A percentile compares a stretch with the other conserved stretches of the same genome.
phyloP scores from a whole-genome alignment of 2,888 invertebrate species.

The Drosophila infuscata region DNA sequence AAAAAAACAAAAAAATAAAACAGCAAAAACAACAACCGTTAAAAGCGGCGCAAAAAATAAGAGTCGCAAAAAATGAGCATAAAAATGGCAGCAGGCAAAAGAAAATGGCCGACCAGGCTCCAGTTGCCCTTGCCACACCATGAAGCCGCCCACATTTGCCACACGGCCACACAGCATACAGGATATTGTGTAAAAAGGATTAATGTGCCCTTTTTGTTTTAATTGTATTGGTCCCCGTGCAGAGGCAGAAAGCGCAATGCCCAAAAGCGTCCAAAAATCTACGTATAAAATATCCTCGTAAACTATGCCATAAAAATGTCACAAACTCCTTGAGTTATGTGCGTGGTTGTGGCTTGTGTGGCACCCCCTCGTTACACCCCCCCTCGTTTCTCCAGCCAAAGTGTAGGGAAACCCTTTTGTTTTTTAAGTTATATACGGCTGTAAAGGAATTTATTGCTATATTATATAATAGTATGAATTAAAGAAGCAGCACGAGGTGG shows the following conservation, averaged over 20 bases:
- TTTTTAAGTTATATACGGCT: constrained; percentile 72
- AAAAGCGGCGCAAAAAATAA: constrained; percentile 42
- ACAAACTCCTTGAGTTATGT: constrained; percentile 80
- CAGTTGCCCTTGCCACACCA: constrained; percentile 13
- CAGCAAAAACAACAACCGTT: constrained; percentile 12
- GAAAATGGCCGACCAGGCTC: constrained; percentile 73
- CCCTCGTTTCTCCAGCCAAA: constrained; percentile 17
- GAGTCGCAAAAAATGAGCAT: constrained; percentile 72
- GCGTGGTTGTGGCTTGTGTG: constrained; percentile 73
- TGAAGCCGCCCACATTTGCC: constrained; percentile 37
- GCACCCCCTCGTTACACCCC: constrained; percentile 32
- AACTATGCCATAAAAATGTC: constrained; percentile 77
- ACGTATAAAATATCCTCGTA: constrained; percentile 70
- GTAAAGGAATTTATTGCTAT: constrained; percentile 70
- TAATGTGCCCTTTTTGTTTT: constrained; percentile 75
- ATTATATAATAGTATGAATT: constrained; percentile 66
- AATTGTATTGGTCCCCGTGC: constrained; percentile 63
- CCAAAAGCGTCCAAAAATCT: constrained; percentile 71
- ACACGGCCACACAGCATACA: constrained; percentile 60
- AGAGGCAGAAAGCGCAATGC: constrained; percentile 57
- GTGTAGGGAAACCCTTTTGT: constrained; percentile 71
- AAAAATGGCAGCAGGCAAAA: constrained; percentile 78
- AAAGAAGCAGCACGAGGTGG: constrained; percentile 3
- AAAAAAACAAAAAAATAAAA: constrained; percentile 11
- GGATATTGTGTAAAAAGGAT: constrained; percentile 81